A percentile compares a stretch with the other conserved stretches of the same genome.
Conservation (phyloP, 2,113 vertebrate species). For the Chaetorhynchus papuensis region DNA sequence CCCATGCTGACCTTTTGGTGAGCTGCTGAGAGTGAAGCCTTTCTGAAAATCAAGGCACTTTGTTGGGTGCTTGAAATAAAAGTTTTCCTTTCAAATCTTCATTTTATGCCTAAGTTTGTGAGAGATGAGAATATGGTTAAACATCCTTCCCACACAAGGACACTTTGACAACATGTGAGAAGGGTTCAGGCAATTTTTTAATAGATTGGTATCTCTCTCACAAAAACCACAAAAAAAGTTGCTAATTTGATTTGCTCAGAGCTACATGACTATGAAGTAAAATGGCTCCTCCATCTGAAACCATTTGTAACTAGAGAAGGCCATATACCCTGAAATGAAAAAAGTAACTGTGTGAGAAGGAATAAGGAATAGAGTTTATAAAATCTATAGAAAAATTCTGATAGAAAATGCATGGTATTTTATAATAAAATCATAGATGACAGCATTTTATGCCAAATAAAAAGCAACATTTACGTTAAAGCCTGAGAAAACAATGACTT, state of each 20-base stretch:
- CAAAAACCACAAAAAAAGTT: neutral
- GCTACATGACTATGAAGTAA: neutral
- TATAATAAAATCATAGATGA: neutral
- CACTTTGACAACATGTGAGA: neutral
- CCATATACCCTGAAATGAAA: neutral
- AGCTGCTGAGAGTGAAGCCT: neutral
- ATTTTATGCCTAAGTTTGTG: neutral
- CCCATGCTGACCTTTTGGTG: fast-evolving
- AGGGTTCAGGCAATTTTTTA: neutral
- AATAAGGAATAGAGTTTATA: neutral
- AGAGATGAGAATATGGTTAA: neutral
- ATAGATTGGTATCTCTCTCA: neutral
- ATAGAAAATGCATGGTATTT: neutral
- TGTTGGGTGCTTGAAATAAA: neutral
- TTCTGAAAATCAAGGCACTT: neutral
- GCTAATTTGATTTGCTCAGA: neutral
- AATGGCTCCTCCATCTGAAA: neutral
- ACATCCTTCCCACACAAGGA: neutral
- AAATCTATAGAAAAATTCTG: neutral
- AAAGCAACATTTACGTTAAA: neutral
- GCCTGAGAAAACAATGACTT: neutral
- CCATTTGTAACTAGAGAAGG: neutral
- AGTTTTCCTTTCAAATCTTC: neutral
- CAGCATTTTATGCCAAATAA: neutral
- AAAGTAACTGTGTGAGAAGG: neutral